These are phyloP conservation scores for Neomicropteryx cornuta DNA, from an alignment of 1,140 invertebrate species.

Conservation along the genomic window DNA sequence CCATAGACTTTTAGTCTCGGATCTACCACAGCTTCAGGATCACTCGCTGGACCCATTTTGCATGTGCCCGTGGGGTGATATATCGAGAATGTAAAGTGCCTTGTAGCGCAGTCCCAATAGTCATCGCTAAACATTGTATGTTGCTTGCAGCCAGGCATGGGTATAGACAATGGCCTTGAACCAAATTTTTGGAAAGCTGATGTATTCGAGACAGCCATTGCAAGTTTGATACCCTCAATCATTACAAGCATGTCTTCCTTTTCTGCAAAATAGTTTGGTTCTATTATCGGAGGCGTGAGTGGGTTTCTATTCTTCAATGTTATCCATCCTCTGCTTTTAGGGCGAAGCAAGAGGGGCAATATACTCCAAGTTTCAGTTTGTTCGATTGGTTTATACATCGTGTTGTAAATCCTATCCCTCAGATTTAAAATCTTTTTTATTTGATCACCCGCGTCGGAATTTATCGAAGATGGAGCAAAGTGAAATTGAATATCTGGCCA, in stretches of 20 bases:
- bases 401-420: constrained; percentile 69
- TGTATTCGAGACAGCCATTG: constrained; percentile 65
- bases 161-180: constrained; percentile 63
- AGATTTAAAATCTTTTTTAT: constrained; percentile 66
- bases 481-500: constrained; percentile 85
- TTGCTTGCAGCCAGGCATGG: constrained; percentile 68
- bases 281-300: constrained; percentile 70
- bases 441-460: constrained; percentile 67
- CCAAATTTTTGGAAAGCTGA: constrained; percentile 70
- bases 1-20: constrained; percentile 62
- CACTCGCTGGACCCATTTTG: constrained; percentile 72
- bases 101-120: constrained; percentile 75
- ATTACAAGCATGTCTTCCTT: constrained; percentile 64
- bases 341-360: constrained; percentile 65
- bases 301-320: constrained; percentile 70
- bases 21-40: constrained; percentile 72
- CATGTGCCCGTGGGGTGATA: constrained; percentile 78
- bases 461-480: constrained; percentile 70
- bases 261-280: constrained; percentile 83
- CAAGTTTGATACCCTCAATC: constrained; percentile 73
- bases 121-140: constrained; percentile 63
- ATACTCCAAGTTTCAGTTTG: constrained; percentile 76
- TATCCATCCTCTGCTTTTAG: constrained; percentile 73
- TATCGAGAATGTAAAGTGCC: constrained; percentile 76
- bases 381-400: constrained; percentile 70